phyloP scores from a whole-genome alignment of 2,797 vertebrate species.

The Xenopus petersii region DNA sequence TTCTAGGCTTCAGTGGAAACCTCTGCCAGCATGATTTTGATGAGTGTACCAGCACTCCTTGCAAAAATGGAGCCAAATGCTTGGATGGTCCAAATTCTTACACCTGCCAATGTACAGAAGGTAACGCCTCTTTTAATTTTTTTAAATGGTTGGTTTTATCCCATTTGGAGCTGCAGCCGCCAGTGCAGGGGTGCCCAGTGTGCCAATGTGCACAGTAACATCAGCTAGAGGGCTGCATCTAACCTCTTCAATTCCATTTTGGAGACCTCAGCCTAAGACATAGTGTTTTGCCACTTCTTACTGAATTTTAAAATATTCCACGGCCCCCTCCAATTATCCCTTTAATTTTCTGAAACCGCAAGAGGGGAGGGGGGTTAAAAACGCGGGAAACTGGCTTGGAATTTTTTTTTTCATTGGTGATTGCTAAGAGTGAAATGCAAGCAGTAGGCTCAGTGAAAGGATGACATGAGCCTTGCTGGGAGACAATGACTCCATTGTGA shows the following conservation, averaged over 20 bases:
- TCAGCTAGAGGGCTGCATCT: no score
- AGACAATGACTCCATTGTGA: slow-evolving; percentile 57
- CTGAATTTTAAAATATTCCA: no score
- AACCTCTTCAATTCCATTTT: no score
- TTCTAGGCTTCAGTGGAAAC: slow-evolving; percentile 85
- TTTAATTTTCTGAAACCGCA: background rate
- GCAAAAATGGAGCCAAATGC: slow-evolving; percentile 90
- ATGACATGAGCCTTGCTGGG: slow-evolving; percentile 55
- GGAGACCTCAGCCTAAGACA: no score
- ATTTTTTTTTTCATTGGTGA: slow-evolving; percentile 21
- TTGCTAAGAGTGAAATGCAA: slow-evolving; percentile 53
- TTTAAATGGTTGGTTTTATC: no score
- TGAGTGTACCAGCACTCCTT: slow-evolving; percentile 94
- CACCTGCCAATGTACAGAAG: slow-evolving; percentile 90
- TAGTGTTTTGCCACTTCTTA: no score
- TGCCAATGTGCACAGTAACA: no score
- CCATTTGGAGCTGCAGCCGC: no score
- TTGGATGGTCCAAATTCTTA: slow-evolving; percentile 90
- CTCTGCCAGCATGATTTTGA: slow-evolving; percentile 89
- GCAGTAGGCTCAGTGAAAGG: slow-evolving; percentile 53
- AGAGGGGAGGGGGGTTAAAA: slow-evolving; percentile 8
- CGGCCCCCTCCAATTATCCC: background rate
- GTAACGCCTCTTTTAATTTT: slow-evolving; percentile 57
- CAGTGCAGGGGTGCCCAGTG: no score
- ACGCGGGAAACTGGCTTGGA: no score